phyloP scores from a whole-genome alignment of 2,797 vertebrate genomes.

The Apogon hyalosoma region DNA sequence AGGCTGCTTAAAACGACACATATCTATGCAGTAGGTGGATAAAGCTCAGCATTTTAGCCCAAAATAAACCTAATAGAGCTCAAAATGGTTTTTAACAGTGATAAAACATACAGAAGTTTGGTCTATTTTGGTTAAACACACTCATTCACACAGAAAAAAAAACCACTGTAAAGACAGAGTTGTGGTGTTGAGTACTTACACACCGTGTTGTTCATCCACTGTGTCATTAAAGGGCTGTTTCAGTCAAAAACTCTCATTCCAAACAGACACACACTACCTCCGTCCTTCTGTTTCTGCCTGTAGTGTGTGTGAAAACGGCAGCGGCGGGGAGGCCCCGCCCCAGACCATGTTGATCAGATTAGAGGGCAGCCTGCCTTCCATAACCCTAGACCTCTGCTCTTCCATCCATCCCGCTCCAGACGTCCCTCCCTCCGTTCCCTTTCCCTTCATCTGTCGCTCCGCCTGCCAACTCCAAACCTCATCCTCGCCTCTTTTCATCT shows the following conservation, averaged over 20 bases:
- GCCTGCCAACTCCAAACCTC: conserved; percentile 62
- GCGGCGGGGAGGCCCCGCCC: conserved; percentile 77
- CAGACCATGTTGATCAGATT: conserved; percentile 80
- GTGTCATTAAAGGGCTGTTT: conserved; percentile 25
- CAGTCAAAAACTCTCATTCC: conserved; percentile 28
- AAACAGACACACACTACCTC: conserved; percentile 5
- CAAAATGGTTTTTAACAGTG: no score
- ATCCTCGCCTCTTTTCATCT: conserved; percentile 46
- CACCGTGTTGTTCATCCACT: conserved; percentile 30
- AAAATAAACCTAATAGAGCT: no score
- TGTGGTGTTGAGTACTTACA: conserved; percentile 42
- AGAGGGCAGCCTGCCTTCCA: conserved; percentile 74
- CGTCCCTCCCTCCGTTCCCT: conserved; percentile 18
- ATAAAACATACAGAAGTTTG: neutral
- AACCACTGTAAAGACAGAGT: neutral
- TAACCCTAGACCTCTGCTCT: conserved; percentile 73
- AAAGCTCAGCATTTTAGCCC: no score
- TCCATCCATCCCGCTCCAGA: conserved; percentile 53
- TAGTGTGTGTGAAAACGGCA: conserved; percentile 47
- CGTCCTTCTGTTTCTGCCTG: conserved; percentile 17
- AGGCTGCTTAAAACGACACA: no score
- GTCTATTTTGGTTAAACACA: neutral
- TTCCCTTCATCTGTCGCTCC: conserved; percentile 46
- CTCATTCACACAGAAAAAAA: conserved; percentile 13
- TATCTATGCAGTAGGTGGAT: no score